Evolutionary conservation across 2,888 invertebrate species (phyloP).

Genomic region (Apocheima hispidaria): DNA sequence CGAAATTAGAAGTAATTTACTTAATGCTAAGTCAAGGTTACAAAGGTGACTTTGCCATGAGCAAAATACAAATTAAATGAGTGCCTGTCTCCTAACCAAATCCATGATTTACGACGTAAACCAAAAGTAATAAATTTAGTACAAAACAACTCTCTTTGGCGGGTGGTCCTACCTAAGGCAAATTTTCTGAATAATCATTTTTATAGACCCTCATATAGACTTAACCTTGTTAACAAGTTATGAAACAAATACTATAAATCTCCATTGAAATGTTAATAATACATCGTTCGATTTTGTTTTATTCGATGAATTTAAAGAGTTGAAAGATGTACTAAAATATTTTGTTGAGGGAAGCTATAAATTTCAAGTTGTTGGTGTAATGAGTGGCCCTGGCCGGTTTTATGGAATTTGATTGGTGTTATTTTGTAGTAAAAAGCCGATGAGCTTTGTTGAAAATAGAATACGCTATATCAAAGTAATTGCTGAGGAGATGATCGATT

Average conservation of each 20-base stretch:
- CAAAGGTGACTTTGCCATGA: constrained; percentile 16
- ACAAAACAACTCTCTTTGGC: constrained; percentile 42
- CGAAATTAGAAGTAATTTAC: not conserved
- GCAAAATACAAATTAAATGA: constrained; percentile 44
- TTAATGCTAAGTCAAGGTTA: not conserved
- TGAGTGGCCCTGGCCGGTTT: constrained; percentile 53
- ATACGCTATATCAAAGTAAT: constrained; percentile 25
- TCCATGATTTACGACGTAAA: constrained; percentile 34
- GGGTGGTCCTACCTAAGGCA: constrained; percentile 60
- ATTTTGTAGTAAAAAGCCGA: constrained; percentile 49
- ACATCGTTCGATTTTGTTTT: constrained; percentile 46
- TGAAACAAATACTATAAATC: constrained; percentile 70
- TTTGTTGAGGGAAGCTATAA: constrained; percentile 47
- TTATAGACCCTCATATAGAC: constrained; percentile 53
- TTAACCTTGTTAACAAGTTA: constrained; percentile 52
- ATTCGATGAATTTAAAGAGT: constrained; percentile 40
- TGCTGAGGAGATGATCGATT: constrained; percentile 29
- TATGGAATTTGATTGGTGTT: constrained; percentile 59
- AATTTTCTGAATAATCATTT: constrained; percentile 60
- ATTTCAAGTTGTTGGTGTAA: constrained; percentile 54
- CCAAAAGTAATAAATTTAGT: constrained; percentile 26
- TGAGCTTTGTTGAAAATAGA: constrained; percentile 44
- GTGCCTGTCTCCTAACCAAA: constrained; percentile 22
- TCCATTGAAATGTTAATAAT: constrained; percentile 64
- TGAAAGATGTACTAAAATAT: constrained; percentile 45